phyloP scores from a whole-genome alignment of 2,797 vertebrate genomes.

The Ataeniobius toweri region DNA sequence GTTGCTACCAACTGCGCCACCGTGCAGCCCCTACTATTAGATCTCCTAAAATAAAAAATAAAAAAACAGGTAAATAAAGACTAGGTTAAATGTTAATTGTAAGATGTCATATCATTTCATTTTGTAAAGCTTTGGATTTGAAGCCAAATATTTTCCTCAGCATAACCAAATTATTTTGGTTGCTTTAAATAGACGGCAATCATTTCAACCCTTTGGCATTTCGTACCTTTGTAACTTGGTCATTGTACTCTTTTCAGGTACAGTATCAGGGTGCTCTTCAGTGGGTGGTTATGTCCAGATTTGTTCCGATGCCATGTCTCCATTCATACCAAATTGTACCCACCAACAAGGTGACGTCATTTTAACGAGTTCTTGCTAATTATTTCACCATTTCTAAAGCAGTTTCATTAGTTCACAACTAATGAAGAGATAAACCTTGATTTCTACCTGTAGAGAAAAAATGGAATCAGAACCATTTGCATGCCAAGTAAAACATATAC shows the following conservation, averaged over 20 bases:
- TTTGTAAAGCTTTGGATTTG: neutral
- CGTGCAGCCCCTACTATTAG: neutral
- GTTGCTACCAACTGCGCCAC: no score
- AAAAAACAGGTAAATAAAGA: neutral
- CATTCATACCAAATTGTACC: no score
- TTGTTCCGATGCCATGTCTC: no score
- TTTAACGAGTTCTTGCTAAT: no score
- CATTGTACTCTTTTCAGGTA: neutral
- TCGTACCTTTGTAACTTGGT: neutral
- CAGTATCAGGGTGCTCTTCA: neutral
- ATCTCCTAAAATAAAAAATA: no score
- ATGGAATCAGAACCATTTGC: neutral
- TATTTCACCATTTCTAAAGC: no score
- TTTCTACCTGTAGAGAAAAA: neutral
- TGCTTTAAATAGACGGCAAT: neutral
- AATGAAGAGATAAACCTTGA: no score
- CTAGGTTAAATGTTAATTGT: neutral
- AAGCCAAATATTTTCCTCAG: neutral
- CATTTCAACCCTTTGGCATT: neutral
- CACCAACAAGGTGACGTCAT: no score
- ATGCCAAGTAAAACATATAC: constrained; percentile 10
- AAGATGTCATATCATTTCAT: neutral
- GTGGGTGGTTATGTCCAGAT: no score
- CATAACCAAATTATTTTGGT: neutral
- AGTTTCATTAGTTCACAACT: no score